Base-by-base conservation (phyloP, 2,113 vertebrate genomes). In the Pelecanus crispus region DNA sequence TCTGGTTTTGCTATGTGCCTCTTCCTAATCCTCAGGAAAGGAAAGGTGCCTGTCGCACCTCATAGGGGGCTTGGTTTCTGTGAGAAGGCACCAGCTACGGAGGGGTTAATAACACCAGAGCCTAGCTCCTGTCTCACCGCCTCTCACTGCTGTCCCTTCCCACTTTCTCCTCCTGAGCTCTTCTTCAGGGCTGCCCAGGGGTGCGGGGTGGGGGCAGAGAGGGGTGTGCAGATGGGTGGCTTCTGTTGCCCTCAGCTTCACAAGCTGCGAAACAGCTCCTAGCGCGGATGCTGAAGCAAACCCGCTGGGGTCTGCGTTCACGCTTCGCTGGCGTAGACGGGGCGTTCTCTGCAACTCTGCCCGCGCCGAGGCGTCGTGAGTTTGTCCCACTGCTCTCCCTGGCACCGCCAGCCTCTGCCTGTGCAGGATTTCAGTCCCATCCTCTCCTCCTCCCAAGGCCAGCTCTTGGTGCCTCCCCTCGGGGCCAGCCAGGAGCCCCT, bases 311-410 rank as follows among this genome's bases (percentile, higher is more conserved):
- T 42, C 68, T 73, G n/a, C 0, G 1, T 49, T 61, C 31, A 24
- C 3, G 10, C 49, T 28, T 72, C 1, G 7, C 78, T 66, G 82
- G 80, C 86, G 44, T 17, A n/a, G 40, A 17, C 3, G 7, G 25
- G 25, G 29, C 26, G 85, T 34, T 67, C 61, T 79, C 70, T 49
- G 58, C 81, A 81, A 5, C 42, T 81, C 86, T 67, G 82, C 38
- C 63, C 3, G 0, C 1, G 1, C 15, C 34, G 11, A 45, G 31
- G 40, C 1, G 2, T 44, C 0, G 0, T 44, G 19, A 45, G 32
- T 63, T 87, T 28, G 1, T 78, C 44, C 68, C 47, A 3, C n/a
- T n/a, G 74, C 70, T 52, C 34, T 77, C 63, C 42, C 77, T 29
- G 42, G 59, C 56, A 71, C 13, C 0, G 0, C 29, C 40, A 75